Conservation (phyloP, 1,140 invertebrate genomes). For the Temnothorax longispinosus region DNA sequence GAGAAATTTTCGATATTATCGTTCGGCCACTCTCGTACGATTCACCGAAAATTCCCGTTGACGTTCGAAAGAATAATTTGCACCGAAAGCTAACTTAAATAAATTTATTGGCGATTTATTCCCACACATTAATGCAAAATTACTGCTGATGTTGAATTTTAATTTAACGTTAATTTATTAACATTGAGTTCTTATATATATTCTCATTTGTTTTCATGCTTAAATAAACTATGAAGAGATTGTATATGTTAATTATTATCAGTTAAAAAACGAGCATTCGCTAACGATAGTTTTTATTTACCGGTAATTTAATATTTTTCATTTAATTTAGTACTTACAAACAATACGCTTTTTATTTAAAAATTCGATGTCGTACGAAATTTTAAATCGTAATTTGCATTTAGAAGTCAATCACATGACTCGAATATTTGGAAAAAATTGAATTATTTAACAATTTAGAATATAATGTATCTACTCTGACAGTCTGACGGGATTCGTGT, state of each 20-base stretch:
- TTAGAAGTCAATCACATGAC: background rate
- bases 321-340: background rate
- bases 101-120: slow-evolving; percentile 42
- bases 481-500: background rate
- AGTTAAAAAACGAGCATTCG: background rate
- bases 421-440: slow-evolving; percentile 14
- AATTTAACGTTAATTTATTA: background rate
- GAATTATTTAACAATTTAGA: slow-evolving; percentile 23
- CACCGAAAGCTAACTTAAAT: slow-evolving; percentile 23
- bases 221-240: background rate
- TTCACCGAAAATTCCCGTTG: slow-evolving; percentile 30
- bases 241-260: background rate
- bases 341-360: background rate
- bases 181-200: background rate
- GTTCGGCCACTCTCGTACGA: slow-evolving; percentile 11
- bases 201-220: background rate
- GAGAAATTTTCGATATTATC: slow-evolving; percentile 52
- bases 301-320: background rate
- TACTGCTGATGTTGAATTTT: background rate
- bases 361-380: background rate
- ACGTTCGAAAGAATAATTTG: slow-evolving; percentile 49
- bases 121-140: background rate
- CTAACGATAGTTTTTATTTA: background rate
- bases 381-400: background rate
- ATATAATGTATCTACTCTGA: background rate